phyloP scores from a whole-genome alignment of 2,797 vertebrate genomes.

The Alca torda region DNA sequence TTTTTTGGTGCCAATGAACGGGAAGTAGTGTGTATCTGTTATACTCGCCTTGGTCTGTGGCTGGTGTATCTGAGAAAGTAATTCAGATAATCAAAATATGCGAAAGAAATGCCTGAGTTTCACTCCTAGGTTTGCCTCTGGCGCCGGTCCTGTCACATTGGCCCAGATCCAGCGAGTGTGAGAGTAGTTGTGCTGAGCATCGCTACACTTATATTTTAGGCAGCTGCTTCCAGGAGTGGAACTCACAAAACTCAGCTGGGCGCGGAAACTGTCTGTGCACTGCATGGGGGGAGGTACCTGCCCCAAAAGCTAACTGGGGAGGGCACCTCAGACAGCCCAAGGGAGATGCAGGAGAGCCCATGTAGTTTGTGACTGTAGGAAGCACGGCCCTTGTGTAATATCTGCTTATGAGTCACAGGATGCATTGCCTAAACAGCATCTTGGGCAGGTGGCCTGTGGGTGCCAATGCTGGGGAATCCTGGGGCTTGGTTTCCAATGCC shows the following conservation, averaged over 20 bases:
- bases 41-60: not conserved
- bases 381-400: not conserved
- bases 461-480: not conserved
- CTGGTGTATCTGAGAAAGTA: not conserved
- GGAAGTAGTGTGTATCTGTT: not conserved
- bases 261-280: not conserved
- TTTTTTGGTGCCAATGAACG: not conserved
- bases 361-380: not conserved
- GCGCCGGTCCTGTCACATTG: accelerated
- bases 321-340: not conserved
- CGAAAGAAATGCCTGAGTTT: not conserved
- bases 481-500: not conserved
- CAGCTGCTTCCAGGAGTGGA: not conserved
- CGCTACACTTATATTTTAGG: not conserved
- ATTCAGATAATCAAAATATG: not conserved
- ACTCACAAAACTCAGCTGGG: not conserved
- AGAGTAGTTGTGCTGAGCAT: not conserved
- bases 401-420: not conserved
- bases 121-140: not conserved
- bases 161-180: not conserved
- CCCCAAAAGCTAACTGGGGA: not conserved
- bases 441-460: not conserved
- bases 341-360: not conserved
- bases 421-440: not conserved
- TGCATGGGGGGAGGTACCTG: accelerated